phyloP scores from a whole-genome alignment of 2,888 invertebrate genomes.

The Romanomermis culicivorax region DNA sequence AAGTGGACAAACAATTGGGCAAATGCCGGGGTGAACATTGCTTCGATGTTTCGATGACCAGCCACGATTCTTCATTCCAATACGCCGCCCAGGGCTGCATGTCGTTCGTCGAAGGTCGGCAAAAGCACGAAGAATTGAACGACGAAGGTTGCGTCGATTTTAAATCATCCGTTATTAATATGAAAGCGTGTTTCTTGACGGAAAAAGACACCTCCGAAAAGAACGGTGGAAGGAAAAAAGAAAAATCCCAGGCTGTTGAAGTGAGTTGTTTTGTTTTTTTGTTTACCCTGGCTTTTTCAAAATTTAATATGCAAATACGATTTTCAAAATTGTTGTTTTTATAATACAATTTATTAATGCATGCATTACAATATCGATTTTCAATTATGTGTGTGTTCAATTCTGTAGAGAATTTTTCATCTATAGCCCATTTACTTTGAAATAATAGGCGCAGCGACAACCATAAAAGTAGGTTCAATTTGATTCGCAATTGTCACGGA shows the following conservation, averaged over 20 bases:
- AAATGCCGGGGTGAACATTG: slow-evolving; percentile 1
- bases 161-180: not conserved
- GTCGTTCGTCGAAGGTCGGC: not conserved
- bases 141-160: not conserved
- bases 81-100: not conserved
- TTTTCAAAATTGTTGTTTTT: no score
- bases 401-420: no score
- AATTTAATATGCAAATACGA: no score
- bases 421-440: no score
- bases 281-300: not conserved
- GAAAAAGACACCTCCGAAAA: not conserved
- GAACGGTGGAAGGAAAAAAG: not conserved
- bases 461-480: no score
- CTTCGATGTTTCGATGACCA: not conserved
- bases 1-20: not conserved
- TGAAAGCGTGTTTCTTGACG: not conserved
- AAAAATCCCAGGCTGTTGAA: no score
- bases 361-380: no score
- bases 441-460: no score
- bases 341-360: no score
- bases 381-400: no score
- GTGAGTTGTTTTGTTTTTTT: not conserved
- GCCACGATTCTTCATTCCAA: not conserved
- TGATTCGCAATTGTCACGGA: no score
- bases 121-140: not conserved